Conservation (phyloP, 2,888 invertebrate species). For the Morpho achilles region DNA sequence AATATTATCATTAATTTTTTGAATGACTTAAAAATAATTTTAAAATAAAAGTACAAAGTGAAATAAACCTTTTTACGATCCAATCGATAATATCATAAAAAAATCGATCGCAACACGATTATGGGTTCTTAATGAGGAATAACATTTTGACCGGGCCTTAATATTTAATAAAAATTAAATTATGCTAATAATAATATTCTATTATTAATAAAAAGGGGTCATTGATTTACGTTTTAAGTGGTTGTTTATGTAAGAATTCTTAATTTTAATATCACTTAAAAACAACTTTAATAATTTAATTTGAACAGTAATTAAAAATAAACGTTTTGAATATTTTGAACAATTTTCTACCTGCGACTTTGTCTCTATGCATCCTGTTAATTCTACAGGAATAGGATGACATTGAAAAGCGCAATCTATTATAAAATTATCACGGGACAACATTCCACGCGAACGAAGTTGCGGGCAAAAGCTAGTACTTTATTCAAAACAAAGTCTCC, state of each 20-base stretch:
- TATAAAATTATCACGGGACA: too few species aligned
- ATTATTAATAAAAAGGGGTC: slow-evolving; percentile 1
- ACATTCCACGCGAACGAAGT: too few species aligned
- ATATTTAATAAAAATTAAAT: slow-evolving; percentile 8
- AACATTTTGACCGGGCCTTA: slow-evolving; percentile 4
- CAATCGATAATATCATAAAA: slow-evolving; percentile 37
- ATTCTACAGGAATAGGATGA: background rate
- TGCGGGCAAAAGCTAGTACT: too few species aligned
- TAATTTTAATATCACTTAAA: background rate
- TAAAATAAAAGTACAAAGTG: slow-evolving; percentile 18
- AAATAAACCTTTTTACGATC: slow-evolving; percentile 27
- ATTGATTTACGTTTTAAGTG: background rate
- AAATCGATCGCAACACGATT: slow-evolving; percentile 34
- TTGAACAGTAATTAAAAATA: too few species aligned
- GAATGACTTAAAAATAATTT: background rate
- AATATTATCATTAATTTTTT: too few species aligned
- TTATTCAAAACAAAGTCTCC: too few species aligned
- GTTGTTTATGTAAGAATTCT: background rate
- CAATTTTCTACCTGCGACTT: too few species aligned
- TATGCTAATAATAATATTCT: slow-evolving; percentile 6
- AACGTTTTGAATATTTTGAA: too few species aligned
- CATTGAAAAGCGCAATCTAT: too few species aligned
- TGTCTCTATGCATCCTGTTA: too few species aligned
- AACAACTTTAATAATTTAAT: too few species aligned
- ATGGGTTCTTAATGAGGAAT: slow-evolving; percentile 35